phyloP scores from a whole-genome alignment of 2,888 invertebrate species.

The Clivina fossor region DNA sequence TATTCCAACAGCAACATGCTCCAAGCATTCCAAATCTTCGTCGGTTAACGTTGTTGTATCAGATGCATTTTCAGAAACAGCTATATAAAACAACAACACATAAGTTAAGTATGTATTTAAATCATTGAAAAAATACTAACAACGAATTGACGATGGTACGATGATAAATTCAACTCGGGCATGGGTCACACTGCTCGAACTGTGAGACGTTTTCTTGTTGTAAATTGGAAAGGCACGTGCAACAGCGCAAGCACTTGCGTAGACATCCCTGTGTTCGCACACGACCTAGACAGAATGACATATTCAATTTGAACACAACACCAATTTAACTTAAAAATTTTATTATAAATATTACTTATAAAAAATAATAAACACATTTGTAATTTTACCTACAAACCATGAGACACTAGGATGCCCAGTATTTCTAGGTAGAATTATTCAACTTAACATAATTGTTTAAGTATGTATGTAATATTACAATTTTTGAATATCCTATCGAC shows the following conservation, averaged over 20 bases:
- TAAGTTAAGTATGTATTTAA: slow-evolving; percentile 46
- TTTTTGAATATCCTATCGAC: no score
- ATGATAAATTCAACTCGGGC: slow-evolving; percentile 61
- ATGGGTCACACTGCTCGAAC: slow-evolving; percentile 42
- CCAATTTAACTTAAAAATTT: no score
- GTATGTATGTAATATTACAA: no score
- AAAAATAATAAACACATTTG: no score
- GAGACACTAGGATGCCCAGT: no score
- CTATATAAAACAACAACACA: slow-evolving; percentile 48
- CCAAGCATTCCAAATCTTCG: slow-evolving; percentile 59
- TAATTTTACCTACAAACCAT: no score
- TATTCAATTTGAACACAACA: no score
- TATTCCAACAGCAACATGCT: slow-evolving; percentile 64
- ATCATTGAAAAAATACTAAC: slow-evolving; percentile 17
- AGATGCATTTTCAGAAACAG: slow-evolving; percentile 39
- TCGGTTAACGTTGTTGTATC: slow-evolving; percentile 50
- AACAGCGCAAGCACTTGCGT: slow-evolving; percentile 79
- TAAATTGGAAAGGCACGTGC: slow-evolving; percentile 80
- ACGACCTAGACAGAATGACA: slow-evolving; percentile 62
- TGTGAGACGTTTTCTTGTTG: slow-evolving; percentile 56
- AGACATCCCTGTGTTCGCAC: slow-evolving; percentile 74
- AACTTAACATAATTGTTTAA: no score
- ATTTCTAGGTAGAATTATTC: no score
- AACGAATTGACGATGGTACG: slow-evolving; percentile 44
- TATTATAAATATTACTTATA: no score